Evolutionary conservation across 2,113 vertebrate species (phyloP).

Genomic region (Coryphaenoides rupestris): DNA sequence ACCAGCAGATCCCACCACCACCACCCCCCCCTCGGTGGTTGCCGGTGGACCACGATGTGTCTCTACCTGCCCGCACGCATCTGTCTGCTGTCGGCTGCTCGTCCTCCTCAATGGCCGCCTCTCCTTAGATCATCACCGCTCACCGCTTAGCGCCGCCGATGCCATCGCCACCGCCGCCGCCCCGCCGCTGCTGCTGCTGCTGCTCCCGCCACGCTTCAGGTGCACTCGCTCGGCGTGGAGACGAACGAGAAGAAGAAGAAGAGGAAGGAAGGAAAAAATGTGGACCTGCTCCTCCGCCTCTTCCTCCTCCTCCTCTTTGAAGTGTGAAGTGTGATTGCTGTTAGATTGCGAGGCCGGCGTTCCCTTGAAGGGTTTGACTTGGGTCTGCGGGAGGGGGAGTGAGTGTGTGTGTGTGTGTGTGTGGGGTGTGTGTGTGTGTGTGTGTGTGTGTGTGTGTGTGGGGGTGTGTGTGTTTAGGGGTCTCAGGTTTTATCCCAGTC

Average conservation of each 20-base stretch:
- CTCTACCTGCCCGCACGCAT: conserved; percentile 76
- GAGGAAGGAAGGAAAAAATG: conserved; percentile 46
- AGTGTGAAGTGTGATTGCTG: conserved; percentile 77
- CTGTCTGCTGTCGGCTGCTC: conserved; percentile 71
- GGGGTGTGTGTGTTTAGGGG: too few relatives aligned
- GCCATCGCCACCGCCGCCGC: too few relatives aligned
- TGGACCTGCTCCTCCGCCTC: conserved; percentile 63
- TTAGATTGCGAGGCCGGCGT: conserved; percentile 69
- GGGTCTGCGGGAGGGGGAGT: conserved; percentile 8
- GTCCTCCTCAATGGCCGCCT: conserved; percentile 72
- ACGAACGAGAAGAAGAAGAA: not conserved
- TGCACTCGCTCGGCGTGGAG: conserved; percentile 67
- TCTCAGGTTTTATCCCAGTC: conserved; percentile 74
- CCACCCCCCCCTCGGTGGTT: conserved; percentile 44
- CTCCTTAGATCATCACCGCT: conserved; percentile 78
- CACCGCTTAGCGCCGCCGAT: too few relatives aligned
- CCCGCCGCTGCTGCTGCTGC: too few relatives aligned
- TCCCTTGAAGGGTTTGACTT: conserved; percentile 78
- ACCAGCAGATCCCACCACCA: conserved; percentile 22
- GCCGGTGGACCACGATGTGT: conserved; percentile 68
- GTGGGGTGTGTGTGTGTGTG: too few relatives aligned
- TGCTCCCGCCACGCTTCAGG: conserved; percentile 78
- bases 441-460: too few relatives aligned
- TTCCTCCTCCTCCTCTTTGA: conserved; percentile 58
- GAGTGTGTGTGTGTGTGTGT: too few relatives aligned